Base-by-base conservation (phyloP, 2,113 vertebrate genomes). In the Dendropsophus ebraccatus region DNA sequence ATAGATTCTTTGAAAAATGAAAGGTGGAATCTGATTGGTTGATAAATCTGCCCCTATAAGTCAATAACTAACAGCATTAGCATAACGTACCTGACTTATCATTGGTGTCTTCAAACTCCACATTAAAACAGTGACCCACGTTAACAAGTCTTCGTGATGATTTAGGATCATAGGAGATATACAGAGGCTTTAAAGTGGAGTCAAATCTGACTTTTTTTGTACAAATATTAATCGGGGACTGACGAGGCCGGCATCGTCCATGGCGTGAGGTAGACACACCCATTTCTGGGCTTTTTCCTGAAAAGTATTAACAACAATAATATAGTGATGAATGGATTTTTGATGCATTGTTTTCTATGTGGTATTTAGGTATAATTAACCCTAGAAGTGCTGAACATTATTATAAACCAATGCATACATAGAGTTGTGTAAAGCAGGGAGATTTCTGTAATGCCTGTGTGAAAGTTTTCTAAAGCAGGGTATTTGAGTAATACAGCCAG, bases 211-310 rank as follows among this genome's bases (percentile, higher is more conserved):
- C 93, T 50, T 93, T 90, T 5, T 90, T 90, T 35, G 95, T 95
- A 82, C 94, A 91, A 87, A 99, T 97, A 91, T 99, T 95, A 1
- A 99, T 97, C 1, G 97, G 97, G 90, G 97, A 99, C 91, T 99
- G 98, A 19, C 96, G 96, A 28, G 28, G 62, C 0, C 13, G 56
- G 32, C 83, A 84, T 4, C 77, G 73, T 37, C 10, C 50, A 69
- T 49, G 69, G 19, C 23, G 65, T 52, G 76, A 79, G 52, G 76
- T 37, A 14, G 28, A 75, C 0, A 54, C 21, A 45, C 75, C 84
- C 84, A 86, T 86, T 10, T 75, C 5, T 56, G 56, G 30, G 25
- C 47, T 65, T 11, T 30, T 37, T 58, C n/a, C 70, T 84, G 37
- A 28, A 84, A 75, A 56, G 25, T 56, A 67, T 17, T 17, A 80